Percentiles rank a stretch among this genome's conserved stretches.
These are phyloP conservation scores for Typhlichthys eigenmanni DNA, from an alignment of 2,797 vertebrate species.

Conservation along the genomic window DNA sequence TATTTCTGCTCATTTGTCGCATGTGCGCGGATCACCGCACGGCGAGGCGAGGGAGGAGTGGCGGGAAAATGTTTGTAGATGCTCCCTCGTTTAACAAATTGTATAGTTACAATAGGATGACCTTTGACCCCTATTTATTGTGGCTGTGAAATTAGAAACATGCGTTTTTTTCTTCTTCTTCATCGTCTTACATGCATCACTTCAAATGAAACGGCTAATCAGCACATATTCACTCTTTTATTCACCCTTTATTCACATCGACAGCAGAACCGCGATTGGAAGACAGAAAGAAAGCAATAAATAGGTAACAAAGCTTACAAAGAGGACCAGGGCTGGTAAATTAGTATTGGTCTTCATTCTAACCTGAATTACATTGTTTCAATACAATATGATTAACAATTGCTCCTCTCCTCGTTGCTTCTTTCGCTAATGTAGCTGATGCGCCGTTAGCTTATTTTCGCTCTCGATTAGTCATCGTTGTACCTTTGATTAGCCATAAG, in stretches of 20 bases:
- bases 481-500: constrained; percentile 9
- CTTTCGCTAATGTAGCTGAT: background rate
- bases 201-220: constrained; percentile 50
- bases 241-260: background rate
- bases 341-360: constrained; percentile 42
- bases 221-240: constrained; percentile 56
- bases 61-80: constrained; percentile 13
- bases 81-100: constrained; percentile 53
- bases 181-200: constrained; percentile 38
- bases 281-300: constrained; percentile 10
- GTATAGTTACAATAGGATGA: constrained; percentile 52
- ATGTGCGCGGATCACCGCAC: constrained; percentile 23
- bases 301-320: constrained; percentile 32
- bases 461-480: constrained; percentile 4
- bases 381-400: constrained; percentile 55
- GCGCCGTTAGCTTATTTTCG: background rate
- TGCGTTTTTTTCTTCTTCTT: constrained; percentile 4
- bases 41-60: too few species aligned
- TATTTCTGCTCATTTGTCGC: background rate
- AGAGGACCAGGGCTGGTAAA: constrained; percentile 46
- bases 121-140: constrained; percentile 52
- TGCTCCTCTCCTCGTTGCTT: constrained; percentile 19
- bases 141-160: background rate
- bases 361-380: constrained; percentile 59
- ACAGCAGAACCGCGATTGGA: constrained; percentile 23